These are phyloP conservation scores for Petroica traversi DNA, from an alignment of 2,113 vertebrate genomes.

Conservation along the genomic window DNA sequence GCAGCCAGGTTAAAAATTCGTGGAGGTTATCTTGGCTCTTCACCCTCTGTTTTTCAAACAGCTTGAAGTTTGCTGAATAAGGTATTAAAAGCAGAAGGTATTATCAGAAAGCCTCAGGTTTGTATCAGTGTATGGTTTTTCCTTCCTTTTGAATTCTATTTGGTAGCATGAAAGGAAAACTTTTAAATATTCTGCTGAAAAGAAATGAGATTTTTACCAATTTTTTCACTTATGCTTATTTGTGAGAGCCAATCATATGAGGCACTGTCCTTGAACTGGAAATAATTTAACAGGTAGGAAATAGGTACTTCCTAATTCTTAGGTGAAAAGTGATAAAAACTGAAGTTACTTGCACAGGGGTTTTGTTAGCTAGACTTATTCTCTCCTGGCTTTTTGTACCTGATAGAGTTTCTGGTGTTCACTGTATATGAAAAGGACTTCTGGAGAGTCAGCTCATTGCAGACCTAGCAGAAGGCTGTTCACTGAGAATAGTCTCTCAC, in stretches of 20 bases:
- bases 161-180: background rate
- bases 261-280: background rate
- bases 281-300: background rate
- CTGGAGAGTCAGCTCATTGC: slow-evolving; percentile 39
- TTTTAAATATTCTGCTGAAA: background rate
- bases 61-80: background rate
- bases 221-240: background rate
- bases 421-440: slow-evolving; percentile 3
- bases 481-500: background rate
- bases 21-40: background rate
- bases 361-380: background rate
- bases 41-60: background rate
- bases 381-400: background rate
- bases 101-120: background rate
- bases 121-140: background rate
- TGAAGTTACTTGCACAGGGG: background rate
- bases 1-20: background rate
- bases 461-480: slow-evolving; percentile 23
- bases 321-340: background rate
- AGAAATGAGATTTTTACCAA: background rate
- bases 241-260: background rate
- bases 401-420: background rate
- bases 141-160: background rate
- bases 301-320: background rate
- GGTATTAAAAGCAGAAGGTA: background rate